These are phyloP conservation scores for Varanus salvator DNA, from an alignment of 2,113 vertebrate genomes.

Conservation along the genomic window DNA sequence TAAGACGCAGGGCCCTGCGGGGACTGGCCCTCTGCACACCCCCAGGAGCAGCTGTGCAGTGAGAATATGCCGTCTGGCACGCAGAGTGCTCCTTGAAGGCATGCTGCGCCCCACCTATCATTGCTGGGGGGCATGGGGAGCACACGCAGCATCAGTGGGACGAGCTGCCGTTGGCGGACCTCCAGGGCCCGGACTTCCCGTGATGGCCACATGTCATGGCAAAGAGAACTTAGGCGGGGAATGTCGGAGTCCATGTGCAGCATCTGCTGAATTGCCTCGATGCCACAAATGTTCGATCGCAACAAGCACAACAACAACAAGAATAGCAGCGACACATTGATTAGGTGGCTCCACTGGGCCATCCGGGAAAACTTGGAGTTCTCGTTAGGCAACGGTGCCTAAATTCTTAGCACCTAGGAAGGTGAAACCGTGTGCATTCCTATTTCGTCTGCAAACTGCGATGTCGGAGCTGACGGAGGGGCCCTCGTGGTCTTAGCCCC, in stretches of 20 bases:
- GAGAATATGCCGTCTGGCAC: no score
- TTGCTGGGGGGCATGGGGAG: no score
- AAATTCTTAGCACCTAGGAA: background rate
- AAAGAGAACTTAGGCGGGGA: background rate
- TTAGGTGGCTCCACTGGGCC: no score
- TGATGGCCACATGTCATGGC: rapidly evolving
- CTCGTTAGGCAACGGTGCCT: background rate
- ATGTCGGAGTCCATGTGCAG: background rate
- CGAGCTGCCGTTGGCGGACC: background rate
- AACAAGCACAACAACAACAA: no score
- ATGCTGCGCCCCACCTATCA: no score
- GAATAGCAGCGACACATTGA: no score
- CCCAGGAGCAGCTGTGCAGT: no score
- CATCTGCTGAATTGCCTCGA: background rate
- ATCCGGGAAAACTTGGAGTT: background rate
- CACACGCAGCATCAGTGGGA: no score
- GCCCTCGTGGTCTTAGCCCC: no score
- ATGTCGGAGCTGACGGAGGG: background rate
- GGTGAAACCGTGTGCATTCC: background rate
- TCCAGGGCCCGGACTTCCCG: background rate
- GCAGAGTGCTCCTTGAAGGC: no score
- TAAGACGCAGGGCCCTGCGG: no score
- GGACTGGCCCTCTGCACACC: no score
- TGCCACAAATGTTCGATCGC: background rate
- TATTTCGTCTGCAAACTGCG: background rate